Percentiles rank a stretch among this genome's conserved stretches.
Evolutionary conservation across 2,888 invertebrate species (phyloP).

Genomic region (Rugalucina vietnamica): DNA sequence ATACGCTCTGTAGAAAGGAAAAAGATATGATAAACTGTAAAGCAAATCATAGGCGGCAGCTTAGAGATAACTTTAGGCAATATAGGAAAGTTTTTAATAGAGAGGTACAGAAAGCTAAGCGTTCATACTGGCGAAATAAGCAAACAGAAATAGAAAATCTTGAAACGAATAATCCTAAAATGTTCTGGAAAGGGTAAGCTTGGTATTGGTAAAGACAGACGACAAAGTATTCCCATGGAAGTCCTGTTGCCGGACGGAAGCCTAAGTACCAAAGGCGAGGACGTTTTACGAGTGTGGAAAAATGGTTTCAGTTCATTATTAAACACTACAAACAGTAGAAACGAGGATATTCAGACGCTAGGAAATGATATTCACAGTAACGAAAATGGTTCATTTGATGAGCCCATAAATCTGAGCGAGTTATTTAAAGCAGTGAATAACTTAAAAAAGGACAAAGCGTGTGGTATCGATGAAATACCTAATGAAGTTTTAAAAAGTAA

Average conservation of each 20-base stretch:
- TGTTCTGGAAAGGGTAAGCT: too few relatives aligned
- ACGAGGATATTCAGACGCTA: neutral
- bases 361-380: neutral
- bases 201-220: neutral
- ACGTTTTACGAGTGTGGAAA: neutral
- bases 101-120: too few relatives aligned
- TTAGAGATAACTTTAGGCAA: too few relatives aligned
- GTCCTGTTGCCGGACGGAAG: neutral
- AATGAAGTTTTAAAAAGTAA: neutral
- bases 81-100: too few relatives aligned
- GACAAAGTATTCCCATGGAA: neutral
- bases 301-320: neutral
- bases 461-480: neutral
- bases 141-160: too few relatives aligned
- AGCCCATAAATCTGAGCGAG: neutral
- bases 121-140: too few relatives aligned
- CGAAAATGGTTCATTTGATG: neutral
- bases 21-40: too few relatives aligned
- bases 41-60: too few relatives aligned
- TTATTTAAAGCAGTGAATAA: neutral
- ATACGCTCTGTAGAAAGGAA: too few relatives aligned
- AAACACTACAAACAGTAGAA: neutral
- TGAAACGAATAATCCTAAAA: too few relatives aligned
- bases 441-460: neutral
- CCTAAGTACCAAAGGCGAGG: neutral